A percentile compares a stretch with the other conserved stretches of the same genome.
phyloP scores from a whole-genome alignment of 1,140 invertebrate species.

The Drosophila watanabei region DNA sequence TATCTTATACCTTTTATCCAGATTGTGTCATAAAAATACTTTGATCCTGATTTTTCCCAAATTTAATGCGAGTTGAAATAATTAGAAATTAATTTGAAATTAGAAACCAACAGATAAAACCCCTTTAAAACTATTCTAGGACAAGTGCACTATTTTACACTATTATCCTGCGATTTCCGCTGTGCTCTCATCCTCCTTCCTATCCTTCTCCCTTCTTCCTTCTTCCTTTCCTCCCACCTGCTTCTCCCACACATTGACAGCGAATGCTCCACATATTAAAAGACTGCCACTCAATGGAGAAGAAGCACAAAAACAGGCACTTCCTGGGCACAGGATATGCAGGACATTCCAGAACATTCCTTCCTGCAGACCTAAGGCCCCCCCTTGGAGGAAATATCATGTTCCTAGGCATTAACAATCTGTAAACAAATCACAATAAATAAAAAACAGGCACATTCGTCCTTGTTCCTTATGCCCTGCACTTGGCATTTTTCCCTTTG shows the following conservation, averaged over 20 bases:
- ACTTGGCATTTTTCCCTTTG: conserved; percentile 20
- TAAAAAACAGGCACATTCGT: conserved; percentile 41
- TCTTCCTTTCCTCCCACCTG: neutral
- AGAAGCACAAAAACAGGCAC: no score
- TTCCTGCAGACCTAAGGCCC: neutral
- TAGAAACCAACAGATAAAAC: neutral
- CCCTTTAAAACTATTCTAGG: no score
- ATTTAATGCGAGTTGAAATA: no score
- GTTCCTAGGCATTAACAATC: conserved; percentile 12
- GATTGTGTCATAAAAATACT: no score
- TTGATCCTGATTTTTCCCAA: no score
- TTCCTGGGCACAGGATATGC: conserved; percentile 8
- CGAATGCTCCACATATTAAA: conserved; percentile 47
- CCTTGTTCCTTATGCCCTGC: conserved; percentile 24
- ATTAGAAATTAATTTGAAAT: no score
- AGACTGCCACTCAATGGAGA: conserved; percentile 40
- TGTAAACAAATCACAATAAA: conserved; percentile 57
- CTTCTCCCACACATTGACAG: conserved; percentile 14
- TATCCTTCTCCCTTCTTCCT: no score
- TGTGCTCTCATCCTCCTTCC: neutral
- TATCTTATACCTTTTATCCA: no score
- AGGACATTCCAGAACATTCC: neutral
- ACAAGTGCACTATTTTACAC: neutral
- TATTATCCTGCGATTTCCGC: conserved; percentile 16
- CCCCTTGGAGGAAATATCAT: neutral